Percentiles rank a stretch among this genome's conserved stretches.
Conservation (phyloP, 2,797 vertebrate species). For the Discoglossus pictus region DNA sequence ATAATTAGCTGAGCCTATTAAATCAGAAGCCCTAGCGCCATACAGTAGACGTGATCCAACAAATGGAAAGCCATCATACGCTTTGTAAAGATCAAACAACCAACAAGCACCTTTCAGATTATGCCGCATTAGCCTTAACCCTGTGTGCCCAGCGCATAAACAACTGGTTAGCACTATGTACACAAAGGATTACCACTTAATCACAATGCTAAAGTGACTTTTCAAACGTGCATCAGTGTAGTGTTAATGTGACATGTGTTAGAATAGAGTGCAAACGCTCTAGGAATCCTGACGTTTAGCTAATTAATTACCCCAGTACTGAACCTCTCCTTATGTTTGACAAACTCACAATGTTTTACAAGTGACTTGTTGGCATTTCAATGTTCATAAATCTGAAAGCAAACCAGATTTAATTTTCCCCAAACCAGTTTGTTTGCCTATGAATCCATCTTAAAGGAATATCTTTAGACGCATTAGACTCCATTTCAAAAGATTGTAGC, state of each 20-base stretch:
- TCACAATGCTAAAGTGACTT: not conserved
- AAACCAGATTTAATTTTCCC: conserved; percentile 1
- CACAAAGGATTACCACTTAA: conserved; percentile 37
- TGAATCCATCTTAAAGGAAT: conserved; percentile 7
- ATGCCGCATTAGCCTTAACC: conserved; percentile 27
- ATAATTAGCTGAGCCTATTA: not conserved
- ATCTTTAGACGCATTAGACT: conserved; percentile 22
- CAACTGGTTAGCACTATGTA: conserved; percentile 16
- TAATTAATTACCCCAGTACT: conserved; percentile 3
- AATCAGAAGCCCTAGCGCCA: no score
- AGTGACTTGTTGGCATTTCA: conserved; percentile 9
- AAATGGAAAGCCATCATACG: conserved; percentile 20
- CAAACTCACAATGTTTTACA: conserved; percentile 5
- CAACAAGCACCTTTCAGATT: conserved; percentile 34
- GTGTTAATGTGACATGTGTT: not conserved
- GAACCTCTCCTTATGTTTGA: conserved; percentile 4
- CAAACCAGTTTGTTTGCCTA: conserved; percentile 11
- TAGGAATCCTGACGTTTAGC: not conserved
- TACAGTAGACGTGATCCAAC: conserved; percentile 16
- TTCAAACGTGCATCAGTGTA: not conserved
- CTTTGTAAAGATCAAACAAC: conserved; percentile 27
- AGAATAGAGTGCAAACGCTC: not conserved
- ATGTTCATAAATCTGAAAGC: not conserved
- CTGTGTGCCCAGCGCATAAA: not conserved
- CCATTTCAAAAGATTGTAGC: conserved; percentile 22